Conservation (phyloP, 2,797 vertebrate genomes). For the Mionectes olivaceus region DNA sequence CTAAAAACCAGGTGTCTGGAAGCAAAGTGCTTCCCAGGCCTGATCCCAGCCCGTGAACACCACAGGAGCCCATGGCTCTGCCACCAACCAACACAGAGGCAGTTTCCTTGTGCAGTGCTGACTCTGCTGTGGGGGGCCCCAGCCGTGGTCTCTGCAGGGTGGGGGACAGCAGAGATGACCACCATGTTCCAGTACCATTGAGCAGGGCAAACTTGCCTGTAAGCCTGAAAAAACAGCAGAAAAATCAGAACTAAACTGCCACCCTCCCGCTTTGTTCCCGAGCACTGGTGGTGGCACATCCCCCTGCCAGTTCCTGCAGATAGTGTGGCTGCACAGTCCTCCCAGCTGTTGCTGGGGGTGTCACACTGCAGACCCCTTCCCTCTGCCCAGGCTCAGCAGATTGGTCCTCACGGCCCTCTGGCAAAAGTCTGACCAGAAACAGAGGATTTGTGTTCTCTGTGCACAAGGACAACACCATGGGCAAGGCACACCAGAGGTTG, state of each 20-base stretch:
- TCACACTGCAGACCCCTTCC: background rate
- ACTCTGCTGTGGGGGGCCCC: background rate
- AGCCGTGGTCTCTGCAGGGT: rapidly evolving
- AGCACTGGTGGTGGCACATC: background rate
- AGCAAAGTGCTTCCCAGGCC: background rate
- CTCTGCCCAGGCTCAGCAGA: background rate
- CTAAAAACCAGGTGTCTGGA: background rate
- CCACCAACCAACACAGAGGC: background rate
- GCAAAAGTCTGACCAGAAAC: background rate
- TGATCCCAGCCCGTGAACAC: background rate
- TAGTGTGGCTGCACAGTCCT: background rate
- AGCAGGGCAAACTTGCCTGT: background rate
- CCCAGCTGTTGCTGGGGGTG: background rate
- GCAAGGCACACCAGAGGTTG: rapidly evolving
- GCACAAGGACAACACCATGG: rapidly evolving
- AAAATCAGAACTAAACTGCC: background rate
- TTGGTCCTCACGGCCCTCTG: background rate
- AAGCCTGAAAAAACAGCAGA: background rate
- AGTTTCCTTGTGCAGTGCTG: background rate
- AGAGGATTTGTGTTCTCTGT: background rate
- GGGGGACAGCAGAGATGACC: background rate
- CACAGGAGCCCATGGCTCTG: background rate
- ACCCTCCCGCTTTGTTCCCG: background rate
- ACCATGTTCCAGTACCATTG: background rate
- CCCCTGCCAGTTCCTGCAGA: background rate